Evolutionary conservation across 2,113 vertebrate genomes (phyloP).

Genomic region (Callaeas wilsoni): DNA sequence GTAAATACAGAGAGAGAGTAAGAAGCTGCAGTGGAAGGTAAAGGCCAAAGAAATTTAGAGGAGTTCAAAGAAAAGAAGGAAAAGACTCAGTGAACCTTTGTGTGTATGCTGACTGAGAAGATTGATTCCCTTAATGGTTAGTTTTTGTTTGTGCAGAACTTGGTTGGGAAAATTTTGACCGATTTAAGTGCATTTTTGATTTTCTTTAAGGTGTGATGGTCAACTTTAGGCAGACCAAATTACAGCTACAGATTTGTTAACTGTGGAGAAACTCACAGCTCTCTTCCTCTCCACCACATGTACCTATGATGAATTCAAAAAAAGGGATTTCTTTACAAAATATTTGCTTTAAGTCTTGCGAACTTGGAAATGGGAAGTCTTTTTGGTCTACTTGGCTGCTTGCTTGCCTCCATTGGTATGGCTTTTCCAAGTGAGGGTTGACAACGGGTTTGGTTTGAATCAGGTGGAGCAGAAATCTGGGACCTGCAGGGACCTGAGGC

Average conservation of each 20-base stretch:
- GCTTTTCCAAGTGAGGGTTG: neutral
- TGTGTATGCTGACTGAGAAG: neutral
- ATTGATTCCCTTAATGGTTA: neutral
- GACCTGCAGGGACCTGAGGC: neutral
- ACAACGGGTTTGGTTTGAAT: fast-evolving
- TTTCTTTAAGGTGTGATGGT: neutral
- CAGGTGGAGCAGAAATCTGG: neutral
- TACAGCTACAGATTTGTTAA: neutral
- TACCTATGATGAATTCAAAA: neutral
- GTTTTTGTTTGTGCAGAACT: neutral
- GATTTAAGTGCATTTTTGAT: neutral
- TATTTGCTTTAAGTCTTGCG: neutral
- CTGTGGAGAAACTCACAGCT: neutral
- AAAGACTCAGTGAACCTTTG: neutral
- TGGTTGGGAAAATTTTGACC: neutral
- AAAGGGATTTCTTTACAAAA: neutral
- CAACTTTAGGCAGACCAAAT: neutral
- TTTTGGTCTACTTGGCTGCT: neutral
- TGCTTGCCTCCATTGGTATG: neutral
- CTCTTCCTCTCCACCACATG: neutral
- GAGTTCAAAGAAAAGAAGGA: neutral
- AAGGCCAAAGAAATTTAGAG: neutral
- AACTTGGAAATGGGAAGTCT: neutral
- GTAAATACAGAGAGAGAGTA: neutral
- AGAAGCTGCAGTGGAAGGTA: neutral